Conservation (phyloP, 2,888 invertebrate species). For the Balanococcus diminutus region DNA sequence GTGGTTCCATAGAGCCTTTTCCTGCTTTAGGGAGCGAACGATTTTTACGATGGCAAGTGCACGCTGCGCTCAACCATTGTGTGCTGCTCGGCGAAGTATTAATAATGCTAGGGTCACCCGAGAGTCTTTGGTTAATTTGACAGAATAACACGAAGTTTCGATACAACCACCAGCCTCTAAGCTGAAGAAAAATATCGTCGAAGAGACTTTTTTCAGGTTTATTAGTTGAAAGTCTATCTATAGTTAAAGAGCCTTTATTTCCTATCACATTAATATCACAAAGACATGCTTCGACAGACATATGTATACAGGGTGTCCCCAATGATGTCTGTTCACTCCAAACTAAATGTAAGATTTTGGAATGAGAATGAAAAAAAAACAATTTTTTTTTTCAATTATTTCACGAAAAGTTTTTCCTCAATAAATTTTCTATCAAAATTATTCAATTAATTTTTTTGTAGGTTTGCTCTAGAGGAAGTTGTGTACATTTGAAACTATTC, state of each 20-base stretch:
- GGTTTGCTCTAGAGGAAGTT: too few relatives aligned
- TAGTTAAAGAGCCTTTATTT: not conserved
- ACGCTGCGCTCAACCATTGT: not conserved
- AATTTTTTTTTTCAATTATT: too few relatives aligned
- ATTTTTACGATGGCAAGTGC: not conserved
- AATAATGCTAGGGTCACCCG: not conserved
- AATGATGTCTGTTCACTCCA: too few relatives aligned
- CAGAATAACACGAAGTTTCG: not conserved
- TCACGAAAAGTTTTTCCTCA: too few relatives aligned
- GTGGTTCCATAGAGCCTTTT: not conserved
- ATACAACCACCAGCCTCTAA: not conserved
- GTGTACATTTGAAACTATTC: too few relatives aligned
- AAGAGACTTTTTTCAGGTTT: not conserved
- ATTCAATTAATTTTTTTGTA: too few relatives aligned
- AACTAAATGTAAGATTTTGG: too few relatives aligned
- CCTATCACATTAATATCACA: not conserved
- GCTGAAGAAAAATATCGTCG: not conserved
- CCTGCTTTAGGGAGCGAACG: not conserved
- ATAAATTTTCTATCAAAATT: too few relatives aligned
- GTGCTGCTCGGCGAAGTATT: not conserved
- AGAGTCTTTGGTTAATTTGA: not conserved
- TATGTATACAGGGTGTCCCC: not conserved
- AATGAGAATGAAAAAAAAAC: too few relatives aligned
- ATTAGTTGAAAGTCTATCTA: conserved; percentile 8
- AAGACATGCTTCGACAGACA: not conserved